Base-by-base conservation (phyloP, 2,797 vertebrate species). In the Gambusia yucatana region DNA sequence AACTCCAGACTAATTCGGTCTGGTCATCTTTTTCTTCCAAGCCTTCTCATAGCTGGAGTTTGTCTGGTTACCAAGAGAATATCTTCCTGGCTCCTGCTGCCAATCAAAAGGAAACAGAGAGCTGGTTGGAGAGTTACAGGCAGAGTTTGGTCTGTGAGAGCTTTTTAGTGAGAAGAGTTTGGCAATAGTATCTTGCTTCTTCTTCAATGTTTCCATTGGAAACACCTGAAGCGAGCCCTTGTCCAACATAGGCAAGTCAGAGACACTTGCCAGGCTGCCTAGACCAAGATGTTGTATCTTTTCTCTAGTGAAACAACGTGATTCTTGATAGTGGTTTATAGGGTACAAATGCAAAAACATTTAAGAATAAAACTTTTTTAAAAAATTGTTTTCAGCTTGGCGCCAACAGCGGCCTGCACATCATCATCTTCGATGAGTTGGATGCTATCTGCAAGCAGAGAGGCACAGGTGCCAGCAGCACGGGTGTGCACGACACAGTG, bases 371-470 rank as follows among this genome's bases (percentile, higher is more conserved):
- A 70, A 0, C 5, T 28, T 47, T 41, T 28, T 47, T 41, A 1
- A 17, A 47, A 22, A 11, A 14, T 3, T 14, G 1, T 48, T 79
- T 79, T 36, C 87, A 99, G 98, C 96, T 99, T 55, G 98, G 97
- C 47, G 97, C 97, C 50, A 99, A 99, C 95, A 99, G 98, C 5
- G 98, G 98, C 1, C 96, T 99, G 82, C 98, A 99, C 77, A 99
- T 99, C 92, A 98, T 99, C 83, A 99, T 99, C 93, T 99, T 99
- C 84, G 98, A 99, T 84, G 98, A 99, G 94, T 93, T 99, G 67
- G 98, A 99, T 43, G 98, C 98, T 83, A 99, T 99, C 94, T 99
- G 98, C 95, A 99, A 99, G 94, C 98, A 99, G 95, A 96, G 98
- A 89, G 98, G 98, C 63, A 98, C 97, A 41, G 97, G 97, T 85